A percentile compares a stretch with the other conserved stretches of the same genome.
phyloP scores from a whole-genome alignment of 2,888 invertebrate species.

The Galerucella calmariensis region DNA sequence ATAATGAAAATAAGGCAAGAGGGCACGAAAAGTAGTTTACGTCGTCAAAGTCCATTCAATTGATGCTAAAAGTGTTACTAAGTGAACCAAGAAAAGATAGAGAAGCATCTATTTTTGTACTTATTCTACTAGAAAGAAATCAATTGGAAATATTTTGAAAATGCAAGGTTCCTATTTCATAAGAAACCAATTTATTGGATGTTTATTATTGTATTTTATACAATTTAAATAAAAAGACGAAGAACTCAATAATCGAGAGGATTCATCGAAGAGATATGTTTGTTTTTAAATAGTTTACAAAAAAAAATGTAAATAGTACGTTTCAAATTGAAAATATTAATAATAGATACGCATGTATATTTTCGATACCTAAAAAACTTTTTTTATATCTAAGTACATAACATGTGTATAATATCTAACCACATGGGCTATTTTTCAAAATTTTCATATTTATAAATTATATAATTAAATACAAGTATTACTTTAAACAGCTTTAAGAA shows the following conservation, averaged over 20 bases:
- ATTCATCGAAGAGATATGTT: constrained; percentile 13
- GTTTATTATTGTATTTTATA: not conserved
- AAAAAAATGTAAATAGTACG: constrained; percentile 38
- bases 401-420: constrained; percentile 49
- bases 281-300: constrained; percentile 23
- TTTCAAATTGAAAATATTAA: constrained; percentile 42
- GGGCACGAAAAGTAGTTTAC: too few relatives aligned
- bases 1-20: too few relatives aligned
- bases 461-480: too few relatives aligned
- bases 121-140: not conserved
- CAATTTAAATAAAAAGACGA: too few relatives aligned
- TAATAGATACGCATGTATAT: constrained; percentile 44
- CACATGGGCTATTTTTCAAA: constrained; percentile 28
- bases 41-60: too few relatives aligned
- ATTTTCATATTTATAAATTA: not conserved
- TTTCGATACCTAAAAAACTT: constrained; percentile 48
- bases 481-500: too few relatives aligned
- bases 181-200: not conserved
- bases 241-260: too few relatives aligned
- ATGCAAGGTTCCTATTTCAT: not conserved
- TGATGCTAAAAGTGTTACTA: too few relatives aligned
- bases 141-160: not conserved
- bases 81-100: not conserved
- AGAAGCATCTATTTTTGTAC: not conserved
- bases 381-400: constrained; percentile 54